Evolutionary conservation across 2,888 invertebrate species (phyloP).

Genomic region (Callyntrura guangdongensis): DNA sequence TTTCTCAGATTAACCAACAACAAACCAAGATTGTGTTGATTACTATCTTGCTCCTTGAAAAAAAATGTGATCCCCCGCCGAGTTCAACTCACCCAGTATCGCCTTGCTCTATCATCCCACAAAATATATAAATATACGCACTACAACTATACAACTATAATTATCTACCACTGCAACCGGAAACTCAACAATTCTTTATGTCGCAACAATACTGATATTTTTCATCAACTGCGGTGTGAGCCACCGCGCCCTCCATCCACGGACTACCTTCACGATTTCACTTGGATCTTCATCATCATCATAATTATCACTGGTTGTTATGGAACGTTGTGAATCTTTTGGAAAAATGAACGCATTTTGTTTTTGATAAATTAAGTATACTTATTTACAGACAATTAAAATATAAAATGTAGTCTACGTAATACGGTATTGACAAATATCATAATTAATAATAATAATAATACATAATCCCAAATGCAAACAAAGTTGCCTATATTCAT

Average conservation of each 20-base stretch:
- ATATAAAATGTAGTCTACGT: no score
- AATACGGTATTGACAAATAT: background rate
- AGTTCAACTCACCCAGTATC: background rate
- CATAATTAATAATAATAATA: background rate
- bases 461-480: background rate
- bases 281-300: slow-evolving; percentile 13
- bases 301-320: slow-evolving; percentile 7
- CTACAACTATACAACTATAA: background rate
- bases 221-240: background rate
- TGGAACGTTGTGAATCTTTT: slow-evolving; percentile 4
- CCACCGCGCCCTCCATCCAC: background rate
- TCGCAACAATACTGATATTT: slow-evolving; percentile 4
- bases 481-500: slow-evolving; percentile 1
- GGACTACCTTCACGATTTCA: slow-evolving; percentile 9
- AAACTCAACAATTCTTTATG: background rate
- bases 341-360: background rate
- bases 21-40: slow-evolving; percentile 84
- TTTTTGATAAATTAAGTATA: background rate
- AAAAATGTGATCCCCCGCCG: slow-evolving; percentile 33
- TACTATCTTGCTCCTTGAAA: slow-evolving; percentile 1
- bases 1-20: slow-evolving; percentile 84
- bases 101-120: background rate
- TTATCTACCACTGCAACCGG: background rate
- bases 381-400: background rate
- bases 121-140: background rate